Percentiles rank a stretch among this genome's conserved stretches.
Evolutionary conservation across 2,888 invertebrate species (phyloP).

Genomic region (Ptycholaimellus sp.): DNA sequence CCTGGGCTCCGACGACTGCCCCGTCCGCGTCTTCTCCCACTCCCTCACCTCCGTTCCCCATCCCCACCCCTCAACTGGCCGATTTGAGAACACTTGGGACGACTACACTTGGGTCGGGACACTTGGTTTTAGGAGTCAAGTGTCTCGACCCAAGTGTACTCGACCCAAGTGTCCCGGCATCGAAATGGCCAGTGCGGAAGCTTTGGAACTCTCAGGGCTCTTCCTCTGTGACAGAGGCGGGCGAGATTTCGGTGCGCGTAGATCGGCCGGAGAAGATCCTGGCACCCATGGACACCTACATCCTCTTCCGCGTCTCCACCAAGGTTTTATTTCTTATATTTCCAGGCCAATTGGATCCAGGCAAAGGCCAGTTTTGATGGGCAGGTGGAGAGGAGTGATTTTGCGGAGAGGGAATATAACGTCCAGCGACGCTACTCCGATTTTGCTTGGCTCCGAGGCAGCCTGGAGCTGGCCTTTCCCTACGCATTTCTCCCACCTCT

Average conservation of each 20-base stretch:
- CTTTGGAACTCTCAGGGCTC: too few relatives aligned
- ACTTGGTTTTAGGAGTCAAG: too few relatives aligned
- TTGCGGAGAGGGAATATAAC: constrained; percentile 39
- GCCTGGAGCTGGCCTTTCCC: constrained; percentile 40
- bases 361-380: background rate
- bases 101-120: too few relatives aligned
- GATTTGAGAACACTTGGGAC: too few relatives aligned
- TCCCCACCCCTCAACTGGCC: too few relatives aligned
- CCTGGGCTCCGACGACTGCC: background rate
- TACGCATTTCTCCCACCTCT: too few relatives aligned
- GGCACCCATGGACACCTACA: constrained; percentile 45
- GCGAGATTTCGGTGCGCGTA: constrained; percentile 43
- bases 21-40: background rate
- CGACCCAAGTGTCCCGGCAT: too few relatives aligned
- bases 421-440: constrained; percentile 47
- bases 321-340: constrained; percentile 29
- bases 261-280: constrained; percentile 49
- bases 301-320: constrained; percentile 44
- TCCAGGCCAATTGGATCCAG: background rate
- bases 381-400: constrained; percentile 27
- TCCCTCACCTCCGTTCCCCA: background rate
- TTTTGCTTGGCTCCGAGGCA: constrained; percentile 44
- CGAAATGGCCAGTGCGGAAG: too few relatives aligned
- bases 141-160: too few relatives aligned
- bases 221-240: constrained; percentile 19